phyloP scores from a whole-genome alignment of 2,888 invertebrate species.

The Adelognathus sp. region DNA sequence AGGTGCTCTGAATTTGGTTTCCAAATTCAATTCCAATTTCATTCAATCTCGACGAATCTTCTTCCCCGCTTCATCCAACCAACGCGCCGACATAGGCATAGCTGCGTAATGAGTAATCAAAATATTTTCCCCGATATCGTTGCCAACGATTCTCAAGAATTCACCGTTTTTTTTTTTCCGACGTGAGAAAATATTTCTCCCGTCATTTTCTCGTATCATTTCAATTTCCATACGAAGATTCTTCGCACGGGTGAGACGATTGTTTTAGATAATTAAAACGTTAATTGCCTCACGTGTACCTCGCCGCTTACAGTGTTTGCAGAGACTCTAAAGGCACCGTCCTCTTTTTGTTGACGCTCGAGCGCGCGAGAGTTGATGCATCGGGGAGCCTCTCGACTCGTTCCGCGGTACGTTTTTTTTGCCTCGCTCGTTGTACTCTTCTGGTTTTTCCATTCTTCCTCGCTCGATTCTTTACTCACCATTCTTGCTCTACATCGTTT shows the following conservation, averaged over 20 bases:
- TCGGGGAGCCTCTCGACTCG: not conserved
- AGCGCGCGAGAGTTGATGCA: slow-evolving; percentile 3
- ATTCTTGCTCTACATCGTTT: slow-evolving; percentile 26
- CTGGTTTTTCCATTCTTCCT: not conserved
- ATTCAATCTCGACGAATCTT: not conserved
- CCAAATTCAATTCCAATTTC: too few species aligned
- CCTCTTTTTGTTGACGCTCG: slow-evolving; percentile 38
- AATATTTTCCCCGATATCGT: slow-evolving; percentile 14
- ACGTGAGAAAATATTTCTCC: slow-evolving; percentile 13
- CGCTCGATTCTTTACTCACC: not conserved
- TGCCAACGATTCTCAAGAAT: not conserved
- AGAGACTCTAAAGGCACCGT: slow-evolving; percentile 47
- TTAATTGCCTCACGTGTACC: slow-evolving; percentile 37
- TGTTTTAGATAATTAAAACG: slow-evolving; percentile 44
- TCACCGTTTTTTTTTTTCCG: not conserved
- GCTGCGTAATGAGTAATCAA: slow-evolving; percentile 26
- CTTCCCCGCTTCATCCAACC: not conserved
- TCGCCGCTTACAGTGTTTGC: slow-evolving; percentile 17
- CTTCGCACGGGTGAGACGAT: slow-evolving; percentile 9
- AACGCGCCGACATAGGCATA: not conserved
- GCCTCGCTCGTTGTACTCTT: not conserved
- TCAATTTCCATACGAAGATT: slow-evolving; percentile 18
- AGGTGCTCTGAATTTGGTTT: too few species aligned
- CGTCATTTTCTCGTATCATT: not conserved
- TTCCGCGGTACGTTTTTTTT: slow-evolving; percentile 30